Evolutionary conservation across 2,888 invertebrate species (phyloP), one percentile per base, ranked within the genome.

Genomic region (Yponomeuta malinellus): DNA sequence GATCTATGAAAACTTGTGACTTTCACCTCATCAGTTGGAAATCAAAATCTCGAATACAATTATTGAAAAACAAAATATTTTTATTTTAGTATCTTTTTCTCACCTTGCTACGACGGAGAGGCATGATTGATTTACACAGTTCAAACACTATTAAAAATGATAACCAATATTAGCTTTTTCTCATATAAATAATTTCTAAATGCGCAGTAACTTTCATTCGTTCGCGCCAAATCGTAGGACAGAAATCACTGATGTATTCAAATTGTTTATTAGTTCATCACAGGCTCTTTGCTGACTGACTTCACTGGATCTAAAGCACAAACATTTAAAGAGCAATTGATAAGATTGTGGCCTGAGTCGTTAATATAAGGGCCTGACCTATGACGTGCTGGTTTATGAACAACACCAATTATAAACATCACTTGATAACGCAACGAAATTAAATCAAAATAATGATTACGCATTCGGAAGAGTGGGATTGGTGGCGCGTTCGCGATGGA

Each of bases 311-410:
- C 86, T 79, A 84, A 85, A 86, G 86, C 90, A 87, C 88, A 89
- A 88, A 89, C 88, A 91, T 92, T 87, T 91, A 91, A 90, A 89
- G 84, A 81, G 83, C 81, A 81, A 79, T 81, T 78, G 92, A 91
- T 92, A 89, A 91, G 90, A 90, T 86, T 84, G 84, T 78, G 82
- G 75, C 80, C 23, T 23, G 23, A 23, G 23, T 23, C 23, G 23
- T 23, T 23, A 23, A 23, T 23, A 23, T 23, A 23, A 23, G 23
- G 23, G 23, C 23, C 78, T 89, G 59, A 89, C 90, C 89, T 85
- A 85, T 89, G 89, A 87, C 87, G 88, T 87, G 80, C 79, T 79
- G 79, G 84, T 84, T 85, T 82, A 83, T 86, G 85, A 87, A 88
- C 87, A 87, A 84, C 84, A 86, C 80, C 83, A 87, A 86, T 86